phyloP scores from a whole-genome alignment of 2,113 vertebrate genomes.

The Chamaetylas fuelleborni region DNA sequence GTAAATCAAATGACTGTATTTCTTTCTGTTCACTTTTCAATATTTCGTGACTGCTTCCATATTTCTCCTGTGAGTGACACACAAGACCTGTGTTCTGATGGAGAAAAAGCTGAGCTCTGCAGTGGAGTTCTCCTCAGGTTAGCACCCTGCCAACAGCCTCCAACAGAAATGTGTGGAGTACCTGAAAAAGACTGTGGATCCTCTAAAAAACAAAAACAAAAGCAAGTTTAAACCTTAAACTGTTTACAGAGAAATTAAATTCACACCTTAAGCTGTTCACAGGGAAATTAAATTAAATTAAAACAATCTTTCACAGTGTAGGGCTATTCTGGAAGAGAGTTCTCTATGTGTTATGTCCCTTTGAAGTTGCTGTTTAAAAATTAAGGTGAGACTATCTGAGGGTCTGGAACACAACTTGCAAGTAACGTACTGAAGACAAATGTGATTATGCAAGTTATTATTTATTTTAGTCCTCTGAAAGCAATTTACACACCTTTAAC shows the following conservation, averaged over 20 bases:
- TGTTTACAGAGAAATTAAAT: background rate
- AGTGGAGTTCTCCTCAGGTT: background rate
- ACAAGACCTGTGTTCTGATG: background rate
- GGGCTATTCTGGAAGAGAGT: background rate
- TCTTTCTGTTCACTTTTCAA: background rate
- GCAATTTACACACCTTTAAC: background rate
- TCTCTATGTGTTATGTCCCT: background rate
- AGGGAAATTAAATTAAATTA: background rate
- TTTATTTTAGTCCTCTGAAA: background rate
- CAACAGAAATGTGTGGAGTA: background rate
- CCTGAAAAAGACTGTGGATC: background rate
- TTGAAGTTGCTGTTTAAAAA: conserved; percentile 33
- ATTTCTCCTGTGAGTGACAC: background rate
- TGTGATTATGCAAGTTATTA: background rate
- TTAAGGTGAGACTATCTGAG: background rate
- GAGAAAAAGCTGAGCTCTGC: background rate
- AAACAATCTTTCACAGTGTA: background rate
- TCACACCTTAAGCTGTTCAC: background rate
- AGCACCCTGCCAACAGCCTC: background rate
- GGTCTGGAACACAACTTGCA: conserved; percentile 12
- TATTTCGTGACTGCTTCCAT: background rate
- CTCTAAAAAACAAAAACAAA: background rate
- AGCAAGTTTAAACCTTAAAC: background rate
- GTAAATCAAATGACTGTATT: background rate
- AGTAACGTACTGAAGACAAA: background rate